A percentile compares a stretch with the other conserved stretches of the same genome.
phyloP scores from a whole-genome alignment of 2,113 vertebrate genomes.

The Percina caprodes region DNA sequence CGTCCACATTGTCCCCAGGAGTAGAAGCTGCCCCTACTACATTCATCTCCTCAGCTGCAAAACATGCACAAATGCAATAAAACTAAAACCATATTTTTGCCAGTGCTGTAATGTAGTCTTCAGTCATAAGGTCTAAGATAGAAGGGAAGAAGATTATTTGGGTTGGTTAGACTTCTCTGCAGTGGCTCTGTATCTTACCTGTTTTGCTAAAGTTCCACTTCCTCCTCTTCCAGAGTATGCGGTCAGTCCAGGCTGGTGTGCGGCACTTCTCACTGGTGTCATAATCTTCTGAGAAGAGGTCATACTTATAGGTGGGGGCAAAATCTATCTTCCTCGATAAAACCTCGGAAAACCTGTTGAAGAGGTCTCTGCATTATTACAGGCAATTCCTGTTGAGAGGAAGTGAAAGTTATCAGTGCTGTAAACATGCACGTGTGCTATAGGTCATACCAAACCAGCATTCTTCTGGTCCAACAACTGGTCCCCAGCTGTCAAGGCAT shows the following conservation, averaged over 20 bases:
- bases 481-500: slow-evolving; percentile 92
- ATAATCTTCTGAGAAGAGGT: slow-evolving; percentile 98
- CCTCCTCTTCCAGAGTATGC: slow-evolving; percentile 95
- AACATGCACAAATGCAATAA: slow-evolving; percentile 24
- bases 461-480: slow-evolving; percentile 96
- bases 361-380: neutral
- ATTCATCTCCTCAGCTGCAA: slow-evolving; percentile 93
- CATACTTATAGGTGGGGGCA: slow-evolving; percentile 98
- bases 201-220: slow-evolving; percentile 98
- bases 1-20: slow-evolving; percentile 83
- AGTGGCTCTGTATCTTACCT: slow-evolving; percentile 80
- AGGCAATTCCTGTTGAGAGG: neutral
- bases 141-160: neutral
- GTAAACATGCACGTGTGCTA: neutral
- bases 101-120: neutral
- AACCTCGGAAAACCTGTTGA: slow-evolving; percentile 92
- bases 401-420: neutral
- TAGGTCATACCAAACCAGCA: slow-evolving; percentile 86
- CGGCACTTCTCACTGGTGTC: slow-evolving; percentile 99
- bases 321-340: slow-evolving; percentile 95
- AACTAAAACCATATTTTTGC: neutral
- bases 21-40: slow-evolving; percentile 89
- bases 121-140: neutral
- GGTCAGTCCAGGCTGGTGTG: slow-evolving; percentile 97
- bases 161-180: neutral